Conservation (phyloP, 2,888 invertebrate genomes). For the Deilephila elpenor region DNA sequence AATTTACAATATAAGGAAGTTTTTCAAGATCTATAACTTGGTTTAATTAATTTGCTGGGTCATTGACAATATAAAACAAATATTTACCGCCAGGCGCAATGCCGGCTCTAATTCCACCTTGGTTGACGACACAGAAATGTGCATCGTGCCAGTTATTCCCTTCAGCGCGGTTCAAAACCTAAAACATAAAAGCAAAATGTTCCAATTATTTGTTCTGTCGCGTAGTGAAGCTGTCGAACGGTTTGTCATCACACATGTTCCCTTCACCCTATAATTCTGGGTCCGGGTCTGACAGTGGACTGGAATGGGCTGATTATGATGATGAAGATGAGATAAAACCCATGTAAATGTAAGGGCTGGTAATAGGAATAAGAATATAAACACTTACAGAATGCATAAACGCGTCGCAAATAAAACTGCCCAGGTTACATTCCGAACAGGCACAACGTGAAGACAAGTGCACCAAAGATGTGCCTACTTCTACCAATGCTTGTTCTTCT, state of each 20-base stretch:
- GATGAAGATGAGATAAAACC: too few species aligned
- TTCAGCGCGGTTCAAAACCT: conserved; percentile 79
- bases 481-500: conserved; percentile 78
- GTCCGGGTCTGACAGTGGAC: too few species aligned
- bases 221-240: too few species aligned
- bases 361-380: too few species aligned
- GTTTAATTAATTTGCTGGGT: not conserved
- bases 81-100: conserved; percentile 86
- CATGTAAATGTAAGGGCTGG: not conserved
- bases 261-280: too few species aligned
- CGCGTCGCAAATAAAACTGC: conserved; percentile 89
- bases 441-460: conserved; percentile 84
- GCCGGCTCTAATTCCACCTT: conserved; percentile 88
- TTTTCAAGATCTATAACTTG: too few species aligned
- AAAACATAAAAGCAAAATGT: conserved; percentile 30
- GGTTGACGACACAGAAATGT: conserved; percentile 87
- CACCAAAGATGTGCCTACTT: conserved; percentile 86
- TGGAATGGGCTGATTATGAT: too few species aligned
- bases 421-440: conserved; percentile 88
- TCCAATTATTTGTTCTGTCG: too few species aligned
- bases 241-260: too few species aligned
- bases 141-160: conserved; percentile 87
- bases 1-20: too few species aligned
- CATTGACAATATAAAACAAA: conserved; percentile 30
- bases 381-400: conserved; percentile 86